phyloP scores from a whole-genome alignment of 2,113 vertebrate genomes.

The Brachypteracias leptosomus region DNA sequence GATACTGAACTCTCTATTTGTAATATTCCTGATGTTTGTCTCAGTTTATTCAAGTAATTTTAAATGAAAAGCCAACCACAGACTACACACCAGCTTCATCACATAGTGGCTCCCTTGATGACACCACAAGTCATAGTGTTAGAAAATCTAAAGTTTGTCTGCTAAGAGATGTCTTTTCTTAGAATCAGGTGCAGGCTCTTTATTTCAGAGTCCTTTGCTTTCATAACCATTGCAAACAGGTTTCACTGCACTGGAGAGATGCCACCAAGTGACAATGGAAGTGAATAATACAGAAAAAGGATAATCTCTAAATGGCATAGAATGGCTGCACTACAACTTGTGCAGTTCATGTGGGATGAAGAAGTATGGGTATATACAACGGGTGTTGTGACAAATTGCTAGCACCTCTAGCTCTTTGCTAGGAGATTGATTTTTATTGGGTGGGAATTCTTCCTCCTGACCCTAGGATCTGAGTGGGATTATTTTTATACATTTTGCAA shows the following conservation, averaged over 20 bases:
- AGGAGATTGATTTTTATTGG: not conserved
- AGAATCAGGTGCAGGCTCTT: not conserved
- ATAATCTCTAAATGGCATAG: not conserved
- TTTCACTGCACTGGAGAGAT: not conserved
- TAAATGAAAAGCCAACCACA: not conserved
- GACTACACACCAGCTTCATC: not conserved
- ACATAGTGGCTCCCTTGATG: not conserved
- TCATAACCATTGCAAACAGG: not conserved
- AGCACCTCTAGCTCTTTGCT: not conserved
- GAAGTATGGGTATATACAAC: not conserved
- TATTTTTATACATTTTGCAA: not conserved
- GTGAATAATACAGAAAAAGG: not conserved
- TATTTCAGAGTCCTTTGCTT: not conserved
- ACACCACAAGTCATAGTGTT: not conserved
- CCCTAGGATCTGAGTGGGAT: not conserved
- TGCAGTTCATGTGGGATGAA: not conserved
- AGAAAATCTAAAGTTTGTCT: not conserved
- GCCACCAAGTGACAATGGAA: not conserved
- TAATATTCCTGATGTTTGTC: not conserved
- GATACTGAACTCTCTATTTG: not conserved
- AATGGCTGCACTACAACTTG: not conserved
- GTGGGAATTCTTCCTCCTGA: not conserved
- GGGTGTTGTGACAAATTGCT: not conserved
- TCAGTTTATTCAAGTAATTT: not conserved
- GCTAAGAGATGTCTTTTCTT: not conserved